These are phyloP conservation scores for Tubulanus polymorphus DNA, from an alignment of 2,888 invertebrate species.

Conservation along the genomic window DNA sequence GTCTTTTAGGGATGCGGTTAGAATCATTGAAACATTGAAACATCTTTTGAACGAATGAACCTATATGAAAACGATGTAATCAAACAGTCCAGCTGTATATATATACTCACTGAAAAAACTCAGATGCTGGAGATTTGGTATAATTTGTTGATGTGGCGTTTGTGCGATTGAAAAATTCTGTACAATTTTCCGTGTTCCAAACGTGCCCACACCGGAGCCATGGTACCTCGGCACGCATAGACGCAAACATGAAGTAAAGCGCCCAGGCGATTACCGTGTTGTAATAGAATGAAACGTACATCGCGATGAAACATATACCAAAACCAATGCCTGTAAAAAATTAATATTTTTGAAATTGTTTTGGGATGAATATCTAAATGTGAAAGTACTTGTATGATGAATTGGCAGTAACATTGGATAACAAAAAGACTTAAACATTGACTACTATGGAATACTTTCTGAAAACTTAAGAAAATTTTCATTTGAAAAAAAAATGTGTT, in stretches of 20 bases:
- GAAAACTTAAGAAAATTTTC: too few species aligned
- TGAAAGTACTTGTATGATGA: too few species aligned
- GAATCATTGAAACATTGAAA: too few species aligned
- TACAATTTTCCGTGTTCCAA: constrained; percentile 53
- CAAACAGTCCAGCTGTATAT: background rate
- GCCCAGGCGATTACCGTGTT: constrained; percentile 97
- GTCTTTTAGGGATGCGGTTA: too few species aligned
- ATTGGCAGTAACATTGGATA: too few species aligned
- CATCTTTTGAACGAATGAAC: too few species aligned
- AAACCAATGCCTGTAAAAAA: constrained; percentile 78
- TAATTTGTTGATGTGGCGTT: constrained; percentile 24
- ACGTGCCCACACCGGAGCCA: constrained; percentile 51
- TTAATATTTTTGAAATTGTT: too few species aligned
- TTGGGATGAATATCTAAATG: too few species aligned
- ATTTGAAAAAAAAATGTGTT: too few species aligned
- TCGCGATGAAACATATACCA: constrained; percentile 88
- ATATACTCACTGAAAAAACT: constrained; percentile 38
- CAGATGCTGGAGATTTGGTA: constrained; percentile 33
- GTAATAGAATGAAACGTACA: constrained; percentile 74
- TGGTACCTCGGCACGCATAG: constrained; percentile 47
- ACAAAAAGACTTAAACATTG: too few species aligned
- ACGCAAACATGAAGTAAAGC: constrained; percentile 50
- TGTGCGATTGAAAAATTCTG: constrained; percentile 57
- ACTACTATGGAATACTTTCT: too few species aligned
- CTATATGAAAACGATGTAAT: too few species aligned